Evolutionary conservation across 1,140 invertebrate genomes (phyloP).

Genomic region (Octopus sinensis): DNA sequence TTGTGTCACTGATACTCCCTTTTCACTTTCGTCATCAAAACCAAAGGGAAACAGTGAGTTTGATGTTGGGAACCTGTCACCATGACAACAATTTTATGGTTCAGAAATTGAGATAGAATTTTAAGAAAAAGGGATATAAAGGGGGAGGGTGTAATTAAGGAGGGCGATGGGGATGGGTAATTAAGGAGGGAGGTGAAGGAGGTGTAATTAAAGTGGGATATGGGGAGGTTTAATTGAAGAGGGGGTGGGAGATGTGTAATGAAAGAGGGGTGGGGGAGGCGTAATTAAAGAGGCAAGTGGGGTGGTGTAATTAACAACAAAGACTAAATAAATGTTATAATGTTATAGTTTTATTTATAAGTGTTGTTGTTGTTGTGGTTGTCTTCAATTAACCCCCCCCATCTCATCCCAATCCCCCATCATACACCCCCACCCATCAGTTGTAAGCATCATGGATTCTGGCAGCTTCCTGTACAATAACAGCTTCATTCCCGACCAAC

Average conservation of each 20-base stretch:
- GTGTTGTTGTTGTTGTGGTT: neutral
- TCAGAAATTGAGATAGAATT: conserved; percentile 81
- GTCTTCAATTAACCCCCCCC: neutral
- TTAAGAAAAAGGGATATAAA: conserved; percentile 69
- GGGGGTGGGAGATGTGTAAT: conserved; percentile 44
- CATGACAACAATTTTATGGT: neutral
- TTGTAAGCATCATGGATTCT: conserved; percentile 43
- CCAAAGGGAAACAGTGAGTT: neutral
- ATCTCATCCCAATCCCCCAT: neutral
- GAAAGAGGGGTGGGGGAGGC: conserved; percentile 51
- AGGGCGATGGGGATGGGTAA: conserved; percentile 73
- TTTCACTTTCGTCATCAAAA: neutral
- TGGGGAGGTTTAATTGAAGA: conserved; percentile 68
- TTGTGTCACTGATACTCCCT: neutral
- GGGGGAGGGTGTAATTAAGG: too few species aligned
- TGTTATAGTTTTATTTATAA: conserved; percentile 52
- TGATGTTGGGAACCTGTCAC: neutral
- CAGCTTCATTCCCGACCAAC: conserved; percentile 44
- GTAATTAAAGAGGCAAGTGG: too few species aligned
- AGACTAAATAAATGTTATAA: conserved; percentile 54
- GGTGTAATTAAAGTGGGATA: conserved; percentile 76
- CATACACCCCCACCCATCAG: conserved; percentile 20
- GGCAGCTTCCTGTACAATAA: conserved; percentile 45
- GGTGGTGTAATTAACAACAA: conserved; percentile 15
- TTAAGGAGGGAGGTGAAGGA: conserved; percentile 73